Evolutionary conservation across 2,797 vertebrate species (phyloP), one percentile per base, ranked within the genome.

Genomic region (Neosilurus hyrtlii): DNA sequence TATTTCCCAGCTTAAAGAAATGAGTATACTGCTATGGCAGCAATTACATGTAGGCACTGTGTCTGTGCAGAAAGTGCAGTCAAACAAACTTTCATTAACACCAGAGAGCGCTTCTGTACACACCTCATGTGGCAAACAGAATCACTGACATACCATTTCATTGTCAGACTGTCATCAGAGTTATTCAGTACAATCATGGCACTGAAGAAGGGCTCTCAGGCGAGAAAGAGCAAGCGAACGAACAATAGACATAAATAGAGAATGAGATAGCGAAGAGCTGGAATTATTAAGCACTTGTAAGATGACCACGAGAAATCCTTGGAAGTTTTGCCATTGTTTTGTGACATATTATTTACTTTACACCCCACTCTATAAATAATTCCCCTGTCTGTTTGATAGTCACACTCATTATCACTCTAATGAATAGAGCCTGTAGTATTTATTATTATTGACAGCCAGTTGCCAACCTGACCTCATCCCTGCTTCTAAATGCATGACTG

Each of bases 141-240:
- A 84, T 83, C 81, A 57, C 78, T 84, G 81, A 79, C 83, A 86
- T 84, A 71, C 87, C 85, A 79, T 84, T 88, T 81, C 81, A 87
- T 86, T 88, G 81, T 88, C 81, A 78, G 75, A 68, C 78, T 82
- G 81, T 88, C 83, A 83, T 83, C 81, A 65, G 81, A 67, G 85
- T 83, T 65, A 85, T 88, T 84, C 78, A 86, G 83, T 75, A 67
- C 79, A 83, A 85, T 83, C 81, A 57, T 82, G 66, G 52, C 65
- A 76, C 61, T 80, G 70, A 77, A 79, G 63, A 72, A 70, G 56
- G 65, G 65, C 57, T 61, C 73, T 59, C 56, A 59, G 37, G 73
- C 37, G 73, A 35, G 52, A 56, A 56, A 73, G 24, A 30, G 24
- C 4, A 24, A 30, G 52, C 20, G 52, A 57, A 26, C 20, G 52